Conservation (phyloP, 1,140 invertebrate species). For the Pogonus chalceus region DNA sequence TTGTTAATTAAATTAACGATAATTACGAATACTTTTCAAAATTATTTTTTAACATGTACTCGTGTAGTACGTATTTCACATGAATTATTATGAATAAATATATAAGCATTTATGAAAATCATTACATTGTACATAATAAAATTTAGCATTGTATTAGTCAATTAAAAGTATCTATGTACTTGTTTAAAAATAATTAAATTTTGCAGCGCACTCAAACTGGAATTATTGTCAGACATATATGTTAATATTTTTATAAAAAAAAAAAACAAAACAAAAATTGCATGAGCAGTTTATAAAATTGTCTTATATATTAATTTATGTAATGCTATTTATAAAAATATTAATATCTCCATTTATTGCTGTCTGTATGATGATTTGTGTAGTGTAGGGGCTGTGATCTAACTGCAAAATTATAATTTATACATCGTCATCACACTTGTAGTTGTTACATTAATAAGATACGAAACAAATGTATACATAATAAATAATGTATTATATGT, state of each 20-base stretch:
- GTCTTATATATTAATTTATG: no score
- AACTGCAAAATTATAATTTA: slow-evolving; percentile 6
- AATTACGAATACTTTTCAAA: not conserved
- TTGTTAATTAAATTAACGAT: slow-evolving; percentile 5
- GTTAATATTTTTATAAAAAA: not conserved
- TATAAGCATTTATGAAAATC: not conserved
- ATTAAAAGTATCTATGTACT: slow-evolving; percentile 3
- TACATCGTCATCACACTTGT: not conserved
- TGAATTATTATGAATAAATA: not conserved
- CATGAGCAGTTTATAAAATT: no score
- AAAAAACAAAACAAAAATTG: not conserved
- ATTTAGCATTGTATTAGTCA: slow-evolving; percentile 6
- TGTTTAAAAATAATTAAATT: slow-evolving; percentile 2
- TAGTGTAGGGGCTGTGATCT: slow-evolving; percentile 4
- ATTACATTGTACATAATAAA: slow-evolving; percentile 2
- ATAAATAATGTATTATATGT: slow-evolving; percentile 2
- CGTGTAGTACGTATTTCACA: not conserved
- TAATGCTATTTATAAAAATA: not conserved
- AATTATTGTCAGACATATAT: slow-evolving; percentile 2
- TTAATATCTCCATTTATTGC: not conserved
- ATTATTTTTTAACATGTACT: not conserved
- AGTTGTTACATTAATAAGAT: not conserved
- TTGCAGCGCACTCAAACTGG: slow-evolving; percentile 4
- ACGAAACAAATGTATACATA: slow-evolving; percentile 5
- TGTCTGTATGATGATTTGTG: slow-evolving; percentile 4